Evolutionary conservation across 30 jellyfish, hydroid and myxozoan species (phyloP).

Genomic region (Aurelia coerulea): DNA sequence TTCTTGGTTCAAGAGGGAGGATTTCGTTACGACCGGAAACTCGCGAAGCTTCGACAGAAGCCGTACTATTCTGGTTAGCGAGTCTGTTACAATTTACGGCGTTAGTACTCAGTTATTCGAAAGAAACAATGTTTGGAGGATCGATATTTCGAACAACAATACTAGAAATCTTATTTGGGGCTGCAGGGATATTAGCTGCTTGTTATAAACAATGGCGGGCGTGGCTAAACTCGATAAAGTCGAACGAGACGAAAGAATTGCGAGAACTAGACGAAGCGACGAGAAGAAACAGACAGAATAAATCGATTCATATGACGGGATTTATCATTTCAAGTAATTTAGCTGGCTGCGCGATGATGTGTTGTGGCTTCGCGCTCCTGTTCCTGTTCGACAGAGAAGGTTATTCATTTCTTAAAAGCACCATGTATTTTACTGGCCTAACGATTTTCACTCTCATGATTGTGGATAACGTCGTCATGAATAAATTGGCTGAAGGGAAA

Average conservation of each 20-base stretch:
- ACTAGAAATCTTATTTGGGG: conserved; percentile 57
- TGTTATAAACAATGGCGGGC: conserved; percentile 77
- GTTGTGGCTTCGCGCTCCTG: conserved; percentile 63
- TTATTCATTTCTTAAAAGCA: conserved; percentile 62
- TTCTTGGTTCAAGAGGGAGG: conserved; percentile 63
- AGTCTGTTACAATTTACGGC: conserved; percentile 54
- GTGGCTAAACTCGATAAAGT: conserved; percentile 14
- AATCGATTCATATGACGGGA: conserved; percentile 54
- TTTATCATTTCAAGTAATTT: conserved; percentile 68
- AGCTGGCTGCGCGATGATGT: conserved; percentile 74
- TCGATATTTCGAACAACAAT: conserved; percentile 55
- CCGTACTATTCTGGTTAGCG: conserved; percentile 55
- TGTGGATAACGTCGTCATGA: conserved; percentile 69
- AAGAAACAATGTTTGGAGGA: conserved; percentile 62
- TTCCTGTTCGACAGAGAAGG: conserved; percentile 51
- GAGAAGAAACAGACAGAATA: neutral
- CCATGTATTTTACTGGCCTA: conserved; percentile 74
- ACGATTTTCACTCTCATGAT: conserved; percentile 52
- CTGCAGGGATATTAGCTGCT: conserved; percentile 36
- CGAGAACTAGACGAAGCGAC: neutral
- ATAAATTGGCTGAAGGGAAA: conserved; percentile 47
- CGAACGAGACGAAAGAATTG: neutral
- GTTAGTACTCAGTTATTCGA: conserved; percentile 66
- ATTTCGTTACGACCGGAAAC: conserved; percentile 31
- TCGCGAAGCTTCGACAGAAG: conserved; percentile 50